Evolutionary conservation across 2,888 invertebrate genomes (phyloP).

Genomic region (Ephialtes manifestator): DNA sequence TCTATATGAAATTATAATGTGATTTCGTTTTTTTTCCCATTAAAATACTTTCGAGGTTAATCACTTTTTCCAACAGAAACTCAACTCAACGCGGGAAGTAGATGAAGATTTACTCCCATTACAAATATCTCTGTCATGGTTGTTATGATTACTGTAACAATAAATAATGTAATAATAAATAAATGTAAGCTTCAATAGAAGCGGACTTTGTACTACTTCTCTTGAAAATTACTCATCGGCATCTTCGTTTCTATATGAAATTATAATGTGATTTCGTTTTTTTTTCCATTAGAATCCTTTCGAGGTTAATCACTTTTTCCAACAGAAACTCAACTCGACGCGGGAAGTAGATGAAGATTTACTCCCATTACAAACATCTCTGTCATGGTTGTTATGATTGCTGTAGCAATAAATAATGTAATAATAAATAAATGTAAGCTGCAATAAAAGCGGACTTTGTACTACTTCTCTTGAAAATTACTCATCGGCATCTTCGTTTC

Average conservation of each 20-base stretch:
- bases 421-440: no score
- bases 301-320: not conserved
- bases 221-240: constrained; percentile 4
- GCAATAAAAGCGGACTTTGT: constrained; percentile 4
- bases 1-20: not conserved
- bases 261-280: not conserved
- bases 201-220: not conserved
- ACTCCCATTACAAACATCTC: no score
- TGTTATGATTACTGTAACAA: no score
- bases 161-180: no score
- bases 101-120: not conserved
- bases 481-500: not conserved
- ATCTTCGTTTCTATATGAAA: not conserved
- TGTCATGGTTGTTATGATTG: no score
- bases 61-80: not conserved
- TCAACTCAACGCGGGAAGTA: not conserved
- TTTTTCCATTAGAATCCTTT: not conserved
- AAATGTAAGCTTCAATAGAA: no score
- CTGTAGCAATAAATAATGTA: no score
- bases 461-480: not conserved
- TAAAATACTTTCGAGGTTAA: not conserved
- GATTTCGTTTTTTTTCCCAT: not conserved
- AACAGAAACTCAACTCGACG: not conserved
- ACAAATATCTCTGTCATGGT: no score
- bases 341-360: not conserved